Conservation (phyloP, 2,797 vertebrate genomes). For the Acridotheres tristis region DNA sequence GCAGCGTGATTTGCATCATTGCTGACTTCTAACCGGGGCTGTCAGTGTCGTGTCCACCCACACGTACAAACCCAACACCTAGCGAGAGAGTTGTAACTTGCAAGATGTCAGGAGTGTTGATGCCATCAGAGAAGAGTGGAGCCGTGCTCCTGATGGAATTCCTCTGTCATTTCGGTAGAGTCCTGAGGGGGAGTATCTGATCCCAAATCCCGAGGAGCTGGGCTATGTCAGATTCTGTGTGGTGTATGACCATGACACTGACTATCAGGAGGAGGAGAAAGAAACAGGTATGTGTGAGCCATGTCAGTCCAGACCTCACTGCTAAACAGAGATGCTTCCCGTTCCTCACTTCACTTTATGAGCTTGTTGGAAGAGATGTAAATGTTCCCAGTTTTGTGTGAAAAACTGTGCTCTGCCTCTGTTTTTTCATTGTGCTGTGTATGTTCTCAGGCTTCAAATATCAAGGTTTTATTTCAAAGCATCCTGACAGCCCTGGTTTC, state of each 20-base stretch:
- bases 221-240: slow-evolving; percentile 82
- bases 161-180: slow-evolving; percentile 70
- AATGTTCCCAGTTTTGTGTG: background rate
- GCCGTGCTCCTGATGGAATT: background rate
- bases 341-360: background rate
- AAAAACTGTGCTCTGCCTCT: background rate
- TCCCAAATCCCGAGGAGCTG: slow-evolving; percentile 78
- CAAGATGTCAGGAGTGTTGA: background rate
- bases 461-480: background rate
- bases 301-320: background rate
- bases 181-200: slow-evolving; percentile 66
- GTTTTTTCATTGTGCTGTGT: background rate
- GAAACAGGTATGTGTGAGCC: background rate
- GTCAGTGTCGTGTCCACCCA: background rate
- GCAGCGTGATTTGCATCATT: background rate
- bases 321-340: background rate
- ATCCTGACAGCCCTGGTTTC: background rate
- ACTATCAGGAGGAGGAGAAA: background rate
- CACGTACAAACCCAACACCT: background rate
- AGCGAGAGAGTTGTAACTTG: background rate
- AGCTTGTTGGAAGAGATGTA: background rate
- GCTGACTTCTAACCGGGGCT: background rate
- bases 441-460: background rate
- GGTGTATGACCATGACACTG: slow-evolving; percentile 83
- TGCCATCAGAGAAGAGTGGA: background rate